These are phyloP conservation scores for Ptilonorhynchus violaceus DNA, from an alignment of 2,113 vertebrate genomes.

Conservation along the genomic window DNA sequence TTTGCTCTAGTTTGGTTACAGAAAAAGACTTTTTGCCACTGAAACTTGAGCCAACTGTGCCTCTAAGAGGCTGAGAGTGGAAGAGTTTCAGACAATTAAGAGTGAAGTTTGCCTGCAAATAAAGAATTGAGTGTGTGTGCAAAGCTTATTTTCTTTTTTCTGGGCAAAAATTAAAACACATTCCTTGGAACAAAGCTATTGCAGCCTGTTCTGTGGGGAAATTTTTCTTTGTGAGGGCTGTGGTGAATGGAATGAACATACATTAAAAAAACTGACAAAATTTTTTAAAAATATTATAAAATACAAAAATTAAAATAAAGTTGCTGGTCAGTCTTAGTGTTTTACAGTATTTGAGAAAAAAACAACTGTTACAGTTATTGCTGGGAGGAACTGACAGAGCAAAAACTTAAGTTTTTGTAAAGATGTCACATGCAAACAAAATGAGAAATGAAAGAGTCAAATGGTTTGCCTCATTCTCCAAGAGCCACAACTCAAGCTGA, in stretches of 20 bases:
- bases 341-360: slow-evolving; percentile 81
- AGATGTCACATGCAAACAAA: slow-evolving; percentile 75
- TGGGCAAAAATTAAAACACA: slow-evolving; percentile 95
- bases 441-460: slow-evolving; percentile 76
- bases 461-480: slow-evolving; percentile 94
- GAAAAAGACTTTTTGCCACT: slow-evolving; percentile 93
- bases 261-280: slow-evolving; percentile 81
- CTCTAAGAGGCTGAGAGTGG: slow-evolving; percentile 98
- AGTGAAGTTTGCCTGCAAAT: slow-evolving; percentile 91
- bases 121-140: slow-evolving; percentile 85
- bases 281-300: slow-evolving; percentile 74
- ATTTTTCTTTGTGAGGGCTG: slow-evolving; percentile 89
- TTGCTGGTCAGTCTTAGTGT: slow-evolving; percentile 86
- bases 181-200: slow-evolving; percentile 96
- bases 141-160: slow-evolving; percentile 86
- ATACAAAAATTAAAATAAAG: slow-evolving; percentile 73
- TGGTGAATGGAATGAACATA: slow-evolving; percentile 84
- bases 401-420: slow-evolving; percentile 75
- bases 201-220: slow-evolving; percentile 90
- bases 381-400: slow-evolving; percentile 77
- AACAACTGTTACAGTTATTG: slow-evolving; percentile 82
- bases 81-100: slow-evolving; percentile 87
- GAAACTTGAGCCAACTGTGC: slow-evolving; percentile 99
- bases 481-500: slow-evolving; percentile 98
- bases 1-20: slow-evolving; percentile 94